A percentile compares a stretch with the other conserved stretches of the same genome.
Conservation (phyloP, 2,888 invertebrate species). For the Noctuana brunneofusca region DNA sequence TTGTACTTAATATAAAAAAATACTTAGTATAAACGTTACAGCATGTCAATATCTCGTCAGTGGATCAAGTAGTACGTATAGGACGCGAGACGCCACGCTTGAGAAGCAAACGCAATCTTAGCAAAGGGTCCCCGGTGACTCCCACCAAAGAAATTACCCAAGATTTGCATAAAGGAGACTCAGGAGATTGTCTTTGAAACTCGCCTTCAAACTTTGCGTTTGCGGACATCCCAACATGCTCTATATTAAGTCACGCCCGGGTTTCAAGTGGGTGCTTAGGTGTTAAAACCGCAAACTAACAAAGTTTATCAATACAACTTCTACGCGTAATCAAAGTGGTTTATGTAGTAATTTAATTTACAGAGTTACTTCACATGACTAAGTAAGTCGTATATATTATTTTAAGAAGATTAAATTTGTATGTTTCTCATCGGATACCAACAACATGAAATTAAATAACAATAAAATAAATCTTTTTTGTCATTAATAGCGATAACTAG, state of each 20-base stretch:
- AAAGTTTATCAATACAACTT: conserved; percentile 27
- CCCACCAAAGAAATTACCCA: conserved; percentile 76
- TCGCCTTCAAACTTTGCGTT: conserved; percentile 69
- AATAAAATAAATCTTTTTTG: no score
- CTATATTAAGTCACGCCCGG: conserved; percentile 67
- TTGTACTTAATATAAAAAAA: no score
- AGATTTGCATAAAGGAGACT: conserved; percentile 79
- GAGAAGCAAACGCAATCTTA: conserved; percentile 72
- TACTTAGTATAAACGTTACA: no score
- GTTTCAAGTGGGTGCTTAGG: conserved; percentile 37
- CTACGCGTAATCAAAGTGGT: conserved; percentile 33
- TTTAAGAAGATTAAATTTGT: no score
- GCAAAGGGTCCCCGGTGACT: conserved; percentile 69
- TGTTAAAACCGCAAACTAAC: conserved; percentile 30
- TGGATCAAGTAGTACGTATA: conserved; percentile 49
- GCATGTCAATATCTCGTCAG: no score
- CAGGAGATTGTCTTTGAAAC: conserved; percentile 73
- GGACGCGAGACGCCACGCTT: conserved; percentile 54
- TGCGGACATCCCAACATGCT: conserved; percentile 71
- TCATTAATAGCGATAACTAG: no score
- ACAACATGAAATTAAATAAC: no score
- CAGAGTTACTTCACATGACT: background rate
- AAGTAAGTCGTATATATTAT: no score
- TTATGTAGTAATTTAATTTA: background rate
- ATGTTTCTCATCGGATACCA: no score